phyloP scores from a whole-genome alignment of 1,140 invertebrate species.

The Pollicipes pollicipes region DNA sequence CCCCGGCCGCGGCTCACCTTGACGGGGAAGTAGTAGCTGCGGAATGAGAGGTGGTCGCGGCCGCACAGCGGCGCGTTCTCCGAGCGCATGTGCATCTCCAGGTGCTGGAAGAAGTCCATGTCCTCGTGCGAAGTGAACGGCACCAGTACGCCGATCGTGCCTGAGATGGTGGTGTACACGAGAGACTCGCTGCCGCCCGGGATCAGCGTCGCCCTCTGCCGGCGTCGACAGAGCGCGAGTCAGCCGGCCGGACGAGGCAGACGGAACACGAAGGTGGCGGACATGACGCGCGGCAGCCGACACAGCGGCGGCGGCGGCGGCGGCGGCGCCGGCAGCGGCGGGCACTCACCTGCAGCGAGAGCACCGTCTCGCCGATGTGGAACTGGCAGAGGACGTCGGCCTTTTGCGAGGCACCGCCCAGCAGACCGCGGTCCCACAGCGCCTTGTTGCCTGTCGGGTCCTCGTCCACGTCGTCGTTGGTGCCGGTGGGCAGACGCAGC shows the following conservation, averaged over 20 bases:
- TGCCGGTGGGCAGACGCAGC: slow-evolving; percentile 66
- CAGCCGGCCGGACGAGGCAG: slow-evolving; percentile 19
- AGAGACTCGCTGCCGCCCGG: slow-evolving; percentile 91
- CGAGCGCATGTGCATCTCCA: slow-evolving; percentile 99
- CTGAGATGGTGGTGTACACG: slow-evolving; percentile 84
- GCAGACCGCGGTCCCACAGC: slow-evolving; percentile 87
- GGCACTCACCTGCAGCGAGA: slow-evolving; percentile 8
- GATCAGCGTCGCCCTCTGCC: slow-evolving; percentile 81
- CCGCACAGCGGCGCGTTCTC: slow-evolving; percentile 71
- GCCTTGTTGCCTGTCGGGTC: slow-evolving; percentile 97
- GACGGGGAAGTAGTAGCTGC: slow-evolving; percentile 94
- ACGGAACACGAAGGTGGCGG: neutral
- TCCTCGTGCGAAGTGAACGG: slow-evolving; percentile 97
- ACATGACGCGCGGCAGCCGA: neutral
- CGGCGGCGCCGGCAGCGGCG: neutral
- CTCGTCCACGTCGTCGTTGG: slow-evolving; percentile 94
- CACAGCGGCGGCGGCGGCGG: neutral
- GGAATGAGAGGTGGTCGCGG: slow-evolving; percentile 87
- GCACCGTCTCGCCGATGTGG: slow-evolving; percentile 5
- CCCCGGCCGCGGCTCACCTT: slow-evolving; percentile 42
- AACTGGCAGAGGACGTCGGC: slow-evolving; percentile 47
- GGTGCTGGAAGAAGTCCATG: slow-evolving; percentile 96
- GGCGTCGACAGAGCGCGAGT: slow-evolving; percentile 20
- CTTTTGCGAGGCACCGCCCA: slow-evolving; percentile 96
- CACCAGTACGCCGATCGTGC: slow-evolving; percentile 85